Base-by-base conservation (phyloP, 2,797 vertebrate species). In the Gadopsis bispinosus region DNA sequence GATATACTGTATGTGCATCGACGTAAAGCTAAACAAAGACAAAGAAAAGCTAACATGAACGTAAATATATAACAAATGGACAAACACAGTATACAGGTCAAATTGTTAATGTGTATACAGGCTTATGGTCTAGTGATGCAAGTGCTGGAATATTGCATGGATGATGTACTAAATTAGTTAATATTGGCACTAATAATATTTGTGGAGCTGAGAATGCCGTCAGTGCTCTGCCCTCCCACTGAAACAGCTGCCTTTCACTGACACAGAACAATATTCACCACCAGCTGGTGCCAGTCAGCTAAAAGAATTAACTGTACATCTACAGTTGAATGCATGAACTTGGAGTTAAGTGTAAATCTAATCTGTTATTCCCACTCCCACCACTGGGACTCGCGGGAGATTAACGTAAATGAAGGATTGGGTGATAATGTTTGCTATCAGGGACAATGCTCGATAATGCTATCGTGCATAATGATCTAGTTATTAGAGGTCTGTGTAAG, bases 201-300 rank as follows among this genome's bases (percentile, higher is more conserved):
- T 78, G 35, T 65, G 75, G 77, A 85, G n/a, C 29, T 35, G 69
- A 70, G 74, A 83, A 81, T 75, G 55, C 61, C 77, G 72, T 81
- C 78, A 75, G 64, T 60, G 77, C 71, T 81, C 69, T 72, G 77
- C 79, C 86, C 80, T 81, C 80, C 73, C 71, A 56, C 50, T 65
- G 58, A 72, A 88, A 89, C 94, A 94, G 92, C 93, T 94, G 93
- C 83, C 62, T 62, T 19, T 77, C 66, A 64, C 68, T 77, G 81
- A 88, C 89, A 67, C 73, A 88, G 89, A 61, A n/a, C 78, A 89
- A 74, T 69, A 82, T 71, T 84, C 73, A 26, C 69, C 83, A 80
- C 79, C 91, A 90, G 84, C 69, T 73, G 76, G 76, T 85, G 80
- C 81, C 86, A 90, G 65, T 77, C 75, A 83, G 85, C 66, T 62